phyloP scores from a whole-genome alignment of 2,113 vertebrate genomes.

The Tinamus guttatus region DNA sequence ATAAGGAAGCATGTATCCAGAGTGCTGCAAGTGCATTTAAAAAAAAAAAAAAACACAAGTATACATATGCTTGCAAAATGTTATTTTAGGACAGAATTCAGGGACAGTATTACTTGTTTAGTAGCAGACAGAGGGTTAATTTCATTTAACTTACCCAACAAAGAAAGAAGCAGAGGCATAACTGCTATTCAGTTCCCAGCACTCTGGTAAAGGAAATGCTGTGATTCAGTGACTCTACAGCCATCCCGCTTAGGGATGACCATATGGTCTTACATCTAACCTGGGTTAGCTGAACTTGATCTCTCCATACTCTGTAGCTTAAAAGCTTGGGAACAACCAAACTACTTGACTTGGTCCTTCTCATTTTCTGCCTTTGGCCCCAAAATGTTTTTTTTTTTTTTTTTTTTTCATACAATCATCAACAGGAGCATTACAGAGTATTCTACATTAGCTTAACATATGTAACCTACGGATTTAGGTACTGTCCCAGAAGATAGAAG shows the following conservation, averaged over 20 bases:
- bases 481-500: neutral
- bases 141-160: neutral
- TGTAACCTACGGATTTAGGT: neutral
- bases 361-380: neutral
- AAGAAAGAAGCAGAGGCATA: neutral
- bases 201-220: neutral
- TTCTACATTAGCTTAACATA: neutral
- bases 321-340: neutral
- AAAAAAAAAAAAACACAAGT: neutral
- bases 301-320: neutral
- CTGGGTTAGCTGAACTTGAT: neutral
- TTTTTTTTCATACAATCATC: neutral
- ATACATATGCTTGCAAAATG: neutral
- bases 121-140: neutral
- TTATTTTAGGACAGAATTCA: neutral
- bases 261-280: neutral
- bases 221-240: neutral
- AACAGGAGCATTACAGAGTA: neutral
- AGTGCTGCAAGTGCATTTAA: constrained; percentile 9
- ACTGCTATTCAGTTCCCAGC: neutral
- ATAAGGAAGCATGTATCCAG: constrained; percentile 41
- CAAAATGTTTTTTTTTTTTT: neutral
- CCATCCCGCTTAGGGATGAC: neutral
- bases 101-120: neutral
- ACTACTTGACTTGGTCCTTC: neutral